phyloP scores from a whole-genome alignment of 2,888 invertebrate genomes.

The Drosophila sordidapex region DNA sequence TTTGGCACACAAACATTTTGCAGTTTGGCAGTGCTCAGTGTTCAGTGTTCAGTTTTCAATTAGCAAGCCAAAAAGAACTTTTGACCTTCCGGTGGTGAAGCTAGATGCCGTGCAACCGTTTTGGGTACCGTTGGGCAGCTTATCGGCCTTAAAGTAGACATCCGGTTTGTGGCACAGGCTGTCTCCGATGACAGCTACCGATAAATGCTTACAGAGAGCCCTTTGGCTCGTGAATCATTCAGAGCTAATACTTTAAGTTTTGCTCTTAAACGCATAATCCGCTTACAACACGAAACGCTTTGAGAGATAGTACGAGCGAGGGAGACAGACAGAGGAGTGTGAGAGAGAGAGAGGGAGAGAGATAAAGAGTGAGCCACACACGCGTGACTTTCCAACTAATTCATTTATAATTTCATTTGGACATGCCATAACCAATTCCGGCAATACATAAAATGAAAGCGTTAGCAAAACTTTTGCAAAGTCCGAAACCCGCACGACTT shows the following conservation, averaged over 20 bases:
- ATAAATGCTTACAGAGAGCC: slow-evolving; percentile 34
- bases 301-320: background rate
- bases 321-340: background rate
- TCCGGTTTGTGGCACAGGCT: slow-evolving; percentile 26
- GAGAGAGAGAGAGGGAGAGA: background rate
- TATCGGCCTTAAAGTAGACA: slow-evolving; percentile 37
- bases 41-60: slow-evolving; percentile 51
- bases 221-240: slow-evolving; percentile 32
- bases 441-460: slow-evolving; percentile 56
- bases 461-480: slow-evolving; percentile 61
- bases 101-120: slow-evolving; percentile 2
- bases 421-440: slow-evolving; percentile 64
- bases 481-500: slow-evolving; percentile 34
- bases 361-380: slow-evolving; percentile 3
- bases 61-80: slow-evolving; percentile 38
- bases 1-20: slow-evolving; percentile 43
- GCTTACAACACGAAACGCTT: slow-evolving; percentile 28
- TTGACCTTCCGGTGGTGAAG: slow-evolving; percentile 23
- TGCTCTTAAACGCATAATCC: slow-evolving; percentile 42
- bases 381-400: slow-evolving; percentile 63
- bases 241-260: slow-evolving; percentile 26
- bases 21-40: slow-evolving; percentile 4
- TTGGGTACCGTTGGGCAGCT: slow-evolving; percentile 17
- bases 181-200: slow-evolving; percentile 48
- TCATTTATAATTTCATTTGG: slow-evolving; percentile 69